Base-by-base conservation (phyloP, 2,113 vertebrate genomes). In the Marmota flaviventris region DNA sequence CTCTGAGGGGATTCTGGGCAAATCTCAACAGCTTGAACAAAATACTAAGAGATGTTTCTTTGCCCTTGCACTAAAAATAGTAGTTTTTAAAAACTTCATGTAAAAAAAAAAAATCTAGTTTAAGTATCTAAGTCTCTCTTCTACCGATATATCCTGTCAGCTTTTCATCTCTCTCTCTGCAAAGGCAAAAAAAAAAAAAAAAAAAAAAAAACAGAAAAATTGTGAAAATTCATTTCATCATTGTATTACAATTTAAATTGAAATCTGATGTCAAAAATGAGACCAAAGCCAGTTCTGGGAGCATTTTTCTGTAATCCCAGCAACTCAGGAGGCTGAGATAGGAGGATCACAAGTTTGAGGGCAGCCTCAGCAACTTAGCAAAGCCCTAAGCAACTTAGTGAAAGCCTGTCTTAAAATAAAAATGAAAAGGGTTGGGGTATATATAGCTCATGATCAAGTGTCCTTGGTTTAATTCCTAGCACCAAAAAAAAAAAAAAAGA, bases 11-110 rank as follows among this genome's bases (percentile, higher is more conserved):
- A 61, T 90, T 77, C 87, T 81, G 37, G 42, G 56, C 2, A 93
- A 78, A 85, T 76, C 22, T 96, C 95, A 94, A 29, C n/a, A 86
- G 73, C 48, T 61, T 48, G 56, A 86, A 48, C 6, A 83, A 86
- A 89, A 70, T 72, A 48, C 5, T 73, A 20, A 93, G 22, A 96
- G 22, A 24, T 77, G 5, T 92, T 88, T 93, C n/a, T 90, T 67
- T 93, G n/a, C 4, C 32, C 58, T 45, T 56, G 39, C 20, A 39
- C 37, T 70, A 73, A 95, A 97, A 96, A 63, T 0, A 79, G 14
- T 51, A 8, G 12, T 39, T 4, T 16, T 53, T 1, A 45, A 89
- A n/a, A 8, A 7, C 18, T 72, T 45, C 2, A 45, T 86, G 11
- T 37, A 37, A 79, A 91, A 67, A 79, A 79, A 45, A 63, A 67